Evolutionary conservation across 2,113 vertebrate species (phyloP).

Genomic region (Brienomyrus brachyistius): DNA sequence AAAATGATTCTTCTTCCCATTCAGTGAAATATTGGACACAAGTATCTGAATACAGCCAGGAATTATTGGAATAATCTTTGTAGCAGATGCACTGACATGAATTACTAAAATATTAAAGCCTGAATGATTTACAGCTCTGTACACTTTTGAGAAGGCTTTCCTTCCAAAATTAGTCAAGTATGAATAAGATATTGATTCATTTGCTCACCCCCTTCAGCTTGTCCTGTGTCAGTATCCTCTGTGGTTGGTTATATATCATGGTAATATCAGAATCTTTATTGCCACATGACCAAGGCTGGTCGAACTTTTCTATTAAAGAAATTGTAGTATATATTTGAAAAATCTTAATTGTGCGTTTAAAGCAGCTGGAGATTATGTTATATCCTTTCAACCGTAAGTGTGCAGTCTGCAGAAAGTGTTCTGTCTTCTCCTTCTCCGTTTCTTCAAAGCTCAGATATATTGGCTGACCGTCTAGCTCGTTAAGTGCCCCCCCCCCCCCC

Average conservation of each 20-base stretch:
- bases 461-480: not conserved
- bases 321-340: not conserved
- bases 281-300: not conserved
- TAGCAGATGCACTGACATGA: slow-evolving; percentile 1
- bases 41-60: not conserved
- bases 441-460: not conserved
- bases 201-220: not conserved
- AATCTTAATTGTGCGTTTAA: not conserved
- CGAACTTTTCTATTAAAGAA: not conserved
- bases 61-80: not conserved
- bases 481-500: not conserved
- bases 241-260: not conserved
- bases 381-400: not conserved
- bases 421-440: not conserved
- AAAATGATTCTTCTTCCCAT: not conserved
- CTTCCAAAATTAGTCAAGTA: not conserved
- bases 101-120: not conserved
- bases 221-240: not conserved
- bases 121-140: not conserved
- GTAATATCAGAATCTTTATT: not conserved
- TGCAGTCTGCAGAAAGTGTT: not conserved
- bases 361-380: not conserved
- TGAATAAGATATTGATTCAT: not conserved
- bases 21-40: not conserved
- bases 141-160: not conserved